Evolutionary conservation across 1,140 invertebrate genomes (phyloP).

Genomic region (Cotesia typhae): DNA sequence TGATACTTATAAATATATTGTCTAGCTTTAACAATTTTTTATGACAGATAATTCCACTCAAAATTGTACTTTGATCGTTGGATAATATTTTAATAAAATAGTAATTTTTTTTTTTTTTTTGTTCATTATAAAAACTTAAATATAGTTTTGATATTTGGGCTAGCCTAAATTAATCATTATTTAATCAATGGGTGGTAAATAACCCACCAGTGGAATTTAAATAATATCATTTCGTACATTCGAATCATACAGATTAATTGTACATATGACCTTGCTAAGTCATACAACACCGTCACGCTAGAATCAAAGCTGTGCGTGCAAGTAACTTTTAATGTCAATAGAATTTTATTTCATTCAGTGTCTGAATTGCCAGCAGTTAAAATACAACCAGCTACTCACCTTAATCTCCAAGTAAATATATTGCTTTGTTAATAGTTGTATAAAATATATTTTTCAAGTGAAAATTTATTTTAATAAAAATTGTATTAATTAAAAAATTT

Average conservation of each 20-base stretch:
- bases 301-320: not conserved
- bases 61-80: too few species aligned
- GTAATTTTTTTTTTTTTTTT: too few species aligned
- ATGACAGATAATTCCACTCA: too few species aligned
- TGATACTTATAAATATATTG: too few species aligned
- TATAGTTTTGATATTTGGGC: too few species aligned
- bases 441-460: not conserved
- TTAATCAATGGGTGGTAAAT: not conserved
- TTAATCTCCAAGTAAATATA: not conserved
- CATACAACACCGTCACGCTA: constrained; percentile 4
- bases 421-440: too few species aligned
- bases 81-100: too few species aligned
- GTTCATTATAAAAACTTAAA: too few species aligned
- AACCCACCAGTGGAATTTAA: not conserved
- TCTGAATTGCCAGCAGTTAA: not conserved
- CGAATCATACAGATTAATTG: not conserved
- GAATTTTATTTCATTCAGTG: constrained; percentile 1
- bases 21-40: too few species aligned
- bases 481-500: too few species aligned
- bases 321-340: not conserved
- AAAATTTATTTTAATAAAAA: too few species aligned
- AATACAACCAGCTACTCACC: not conserved
- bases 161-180: not conserved
- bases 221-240: not conserved
- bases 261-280: constrained; percentile 10